Percentiles rank a stretch among this genome's conserved stretches.
Conservation (phyloP, 35 echinoderm and acorn worm species). For the Lytechinus variegatus region DNA sequence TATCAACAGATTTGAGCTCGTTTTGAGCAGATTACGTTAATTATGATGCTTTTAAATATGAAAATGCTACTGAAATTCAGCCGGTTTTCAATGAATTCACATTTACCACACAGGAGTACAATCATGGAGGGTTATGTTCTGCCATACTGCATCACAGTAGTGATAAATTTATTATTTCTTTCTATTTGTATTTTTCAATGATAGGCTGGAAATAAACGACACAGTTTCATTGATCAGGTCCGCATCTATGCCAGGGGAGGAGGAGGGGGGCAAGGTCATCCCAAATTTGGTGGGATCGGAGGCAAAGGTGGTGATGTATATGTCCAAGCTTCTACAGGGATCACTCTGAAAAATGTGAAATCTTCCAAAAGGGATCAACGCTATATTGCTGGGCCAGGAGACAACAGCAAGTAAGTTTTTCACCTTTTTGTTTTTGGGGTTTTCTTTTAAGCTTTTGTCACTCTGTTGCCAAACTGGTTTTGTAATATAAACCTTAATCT, state of each 20-base stretch:
- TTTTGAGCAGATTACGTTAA: too few species aligned
- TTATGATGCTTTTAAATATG: too few species aligned
- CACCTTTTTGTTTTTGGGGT: neutral
- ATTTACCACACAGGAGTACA: too few species aligned
- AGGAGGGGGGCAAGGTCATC: slow-evolving; percentile 76
- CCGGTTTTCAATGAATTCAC: too few species aligned
- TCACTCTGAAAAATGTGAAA: slow-evolving; percentile 71
- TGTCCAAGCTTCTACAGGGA: slow-evolving; percentile 61
- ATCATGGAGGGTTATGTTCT: too few species aligned
- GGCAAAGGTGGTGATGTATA: slow-evolving; percentile 84
- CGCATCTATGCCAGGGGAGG: slow-evolving; percentile 80
- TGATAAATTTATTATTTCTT: too few species aligned
- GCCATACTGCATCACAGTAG: too few species aligned
- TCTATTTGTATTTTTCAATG: neutral
- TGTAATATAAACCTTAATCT: too few species aligned
- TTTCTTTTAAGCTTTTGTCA: neutral
- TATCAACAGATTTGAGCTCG: too few species aligned
- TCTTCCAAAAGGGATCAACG: slow-evolving; percentile 53
- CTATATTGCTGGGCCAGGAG: slow-evolving; percentile 72
- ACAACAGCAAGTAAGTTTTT: slow-evolving; percentile 81
- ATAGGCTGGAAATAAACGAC: neutral
- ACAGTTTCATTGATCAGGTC: slow-evolving; percentile 76
- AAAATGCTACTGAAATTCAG: too few species aligned
- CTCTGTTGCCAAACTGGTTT: neutral
- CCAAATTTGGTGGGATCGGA: slow-evolving; percentile 77